Evolutionary conservation across 2,888 invertebrate genomes (phyloP).

Genomic region (Drosophila pseudotalamancana): DNA sequence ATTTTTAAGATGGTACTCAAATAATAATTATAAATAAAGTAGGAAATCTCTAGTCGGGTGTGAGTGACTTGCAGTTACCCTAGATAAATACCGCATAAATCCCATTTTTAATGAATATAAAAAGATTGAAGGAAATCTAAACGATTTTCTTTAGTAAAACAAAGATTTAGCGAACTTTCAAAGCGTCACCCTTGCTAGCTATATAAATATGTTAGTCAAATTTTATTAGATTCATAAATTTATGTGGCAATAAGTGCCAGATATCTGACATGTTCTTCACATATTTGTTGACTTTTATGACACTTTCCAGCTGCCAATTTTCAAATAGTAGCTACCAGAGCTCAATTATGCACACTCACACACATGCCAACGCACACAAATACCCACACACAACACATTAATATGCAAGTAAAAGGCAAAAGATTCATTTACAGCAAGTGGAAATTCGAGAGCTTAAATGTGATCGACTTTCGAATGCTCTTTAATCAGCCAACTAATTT

Average conservation of each 20-base stretch:
- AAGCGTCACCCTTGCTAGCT: neutral
- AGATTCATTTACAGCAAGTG: constrained; percentile 2
- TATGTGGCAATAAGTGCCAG: neutral
- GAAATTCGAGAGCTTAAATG: neutral
- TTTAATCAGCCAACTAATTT: neutral
- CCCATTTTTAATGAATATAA: too few relatives aligned
- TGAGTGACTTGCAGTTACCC: too few relatives aligned
- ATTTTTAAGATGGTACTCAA: too few relatives aligned
- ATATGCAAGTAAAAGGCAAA: constrained; percentile 33
- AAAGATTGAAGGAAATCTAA: neutral
- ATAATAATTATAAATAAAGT: too few relatives aligned
- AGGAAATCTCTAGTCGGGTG: too few relatives aligned
- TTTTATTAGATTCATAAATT: constrained; percentile 5
- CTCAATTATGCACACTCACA: neutral
- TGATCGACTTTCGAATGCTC: constrained; percentile 1
- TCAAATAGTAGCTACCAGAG: constrained; percentile 7
- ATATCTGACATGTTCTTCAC: neutral
- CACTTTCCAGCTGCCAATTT: constrained; percentile 14
- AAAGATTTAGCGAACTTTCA: neutral
- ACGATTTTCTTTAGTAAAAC: neutral
- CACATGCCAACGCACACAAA: neutral
- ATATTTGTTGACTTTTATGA: constrained; percentile 13
- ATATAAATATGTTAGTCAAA: neutral
- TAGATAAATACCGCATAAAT: too few relatives aligned
- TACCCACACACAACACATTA: constrained; percentile 23